Conservation (phyloP, 2,888 invertebrate genomes). For the Candidula unifasciata region DNA sequence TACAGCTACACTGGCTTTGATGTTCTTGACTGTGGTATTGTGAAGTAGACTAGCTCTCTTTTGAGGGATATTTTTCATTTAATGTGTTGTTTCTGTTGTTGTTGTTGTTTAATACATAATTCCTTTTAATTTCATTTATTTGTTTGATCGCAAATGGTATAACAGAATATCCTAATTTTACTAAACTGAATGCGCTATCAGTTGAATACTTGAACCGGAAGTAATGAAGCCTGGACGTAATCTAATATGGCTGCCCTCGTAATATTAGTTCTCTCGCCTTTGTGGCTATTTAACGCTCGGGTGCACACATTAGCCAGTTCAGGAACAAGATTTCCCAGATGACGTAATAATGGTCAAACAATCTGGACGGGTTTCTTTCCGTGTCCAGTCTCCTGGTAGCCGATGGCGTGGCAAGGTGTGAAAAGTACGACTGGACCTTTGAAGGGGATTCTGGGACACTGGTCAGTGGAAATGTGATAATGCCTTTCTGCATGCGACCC, state of each 20-base stretch:
- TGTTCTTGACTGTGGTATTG: too few species aligned
- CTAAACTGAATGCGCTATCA: not conserved
- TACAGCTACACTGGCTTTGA: too few species aligned
- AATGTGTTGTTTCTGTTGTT: too few species aligned
- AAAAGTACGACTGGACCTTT: not conserved
- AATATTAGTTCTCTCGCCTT: slow-evolving; percentile 39
- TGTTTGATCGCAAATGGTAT: not conserved
- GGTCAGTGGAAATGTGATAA: not conserved
- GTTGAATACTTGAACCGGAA: not conserved
- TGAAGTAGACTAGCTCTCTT: too few species aligned
- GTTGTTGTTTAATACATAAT: too few species aligned
- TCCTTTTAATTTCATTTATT: too few species aligned
- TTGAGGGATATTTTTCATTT: too few species aligned
- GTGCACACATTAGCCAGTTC: not conserved
- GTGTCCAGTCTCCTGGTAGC: not conserved
- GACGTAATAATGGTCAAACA: slow-evolving; percentile 23
- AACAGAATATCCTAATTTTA: not conserved
- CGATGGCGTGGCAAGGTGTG: not conserved
- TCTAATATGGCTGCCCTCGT: not conserved
- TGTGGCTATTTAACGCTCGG: slow-evolving; percentile 22
- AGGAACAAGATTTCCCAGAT: slow-evolving; percentile 27
- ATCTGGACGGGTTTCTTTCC: slow-evolving; percentile 15
- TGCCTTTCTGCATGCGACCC: not conserved
- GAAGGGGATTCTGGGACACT: not conserved
- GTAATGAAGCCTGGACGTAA: not conserved